Percentiles rank a stretch among this genome's conserved stretches.
phyloP scores from a whole-genome alignment of 2,888 invertebrate genomes.

The Polylopha cassiicola region DNA sequence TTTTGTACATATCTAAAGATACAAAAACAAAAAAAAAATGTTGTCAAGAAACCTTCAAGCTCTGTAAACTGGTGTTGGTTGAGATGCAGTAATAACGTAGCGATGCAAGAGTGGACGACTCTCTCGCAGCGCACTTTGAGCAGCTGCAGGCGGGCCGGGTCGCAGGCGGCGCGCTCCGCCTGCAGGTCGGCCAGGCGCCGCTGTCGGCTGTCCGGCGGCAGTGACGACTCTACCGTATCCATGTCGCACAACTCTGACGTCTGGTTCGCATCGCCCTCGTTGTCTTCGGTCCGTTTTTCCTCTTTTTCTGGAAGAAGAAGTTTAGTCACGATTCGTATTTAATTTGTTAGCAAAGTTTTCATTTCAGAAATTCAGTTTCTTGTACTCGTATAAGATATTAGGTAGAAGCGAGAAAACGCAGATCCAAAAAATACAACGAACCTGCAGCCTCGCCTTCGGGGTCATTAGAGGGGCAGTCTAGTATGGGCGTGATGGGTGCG shows the following conservation, averaged over 20 bases:
- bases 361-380: too few species aligned
- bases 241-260: slow-evolving; percentile 77
- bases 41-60: slow-evolving; percentile 82
- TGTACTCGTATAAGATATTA: background rate
- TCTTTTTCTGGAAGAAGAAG: slow-evolving; percentile 43
- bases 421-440: slow-evolving; percentile 20
- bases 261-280: slow-evolving; percentile 72
- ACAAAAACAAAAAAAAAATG: background rate
- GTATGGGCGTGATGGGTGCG: slow-evolving; percentile 31
- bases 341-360: too few species aligned
- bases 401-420: background rate
- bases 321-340: too few species aligned
- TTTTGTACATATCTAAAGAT: too few species aligned
- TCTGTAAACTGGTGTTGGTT: slow-evolving; percentile 90
- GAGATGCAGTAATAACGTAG: slow-evolving; percentile 86
- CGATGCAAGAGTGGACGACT: slow-evolving; percentile 89
- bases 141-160: slow-evolving; percentile 86
- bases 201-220: slow-evolving; percentile 82
- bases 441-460: slow-evolving; percentile 42
- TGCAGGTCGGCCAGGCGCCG: slow-evolving; percentile 82
- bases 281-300: slow-evolving; percentile 69
- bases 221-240: slow-evolving; percentile 82
- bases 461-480: slow-evolving; percentile 58
- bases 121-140: slow-evolving; percentile 84
- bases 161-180: slow-evolving; percentile 87